These are phyloP conservation scores for Paracyclopina nana DNA, from an alignment of 1,140 invertebrate genomes.

Conservation along the genomic window DNA sequence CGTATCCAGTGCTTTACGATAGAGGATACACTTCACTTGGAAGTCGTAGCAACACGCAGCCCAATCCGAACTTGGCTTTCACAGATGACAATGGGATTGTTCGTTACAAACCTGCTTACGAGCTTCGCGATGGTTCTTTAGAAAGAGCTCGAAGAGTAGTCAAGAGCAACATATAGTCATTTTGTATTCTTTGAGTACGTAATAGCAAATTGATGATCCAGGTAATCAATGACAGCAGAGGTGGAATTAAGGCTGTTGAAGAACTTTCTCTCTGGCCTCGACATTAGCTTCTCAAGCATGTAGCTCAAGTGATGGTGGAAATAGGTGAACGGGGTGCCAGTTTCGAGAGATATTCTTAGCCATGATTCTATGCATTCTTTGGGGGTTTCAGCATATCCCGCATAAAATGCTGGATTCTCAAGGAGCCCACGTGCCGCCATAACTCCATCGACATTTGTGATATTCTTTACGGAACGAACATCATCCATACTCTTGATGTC, in stretches of 20 bases:
- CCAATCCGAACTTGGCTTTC: not conserved
- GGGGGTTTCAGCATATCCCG: constrained; percentile 44
- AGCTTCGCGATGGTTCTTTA: constrained; percentile 17
- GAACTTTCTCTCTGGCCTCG: constrained; percentile 41
- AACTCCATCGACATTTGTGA: constrained; percentile 52
- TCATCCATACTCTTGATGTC: constrained; percentile 51
- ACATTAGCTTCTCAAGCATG: constrained; percentile 64
- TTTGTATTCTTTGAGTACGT: not conserved
- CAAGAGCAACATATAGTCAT: not conserved
- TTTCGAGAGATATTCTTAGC: constrained; percentile 46
- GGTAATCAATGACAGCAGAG: constrained; percentile 45
- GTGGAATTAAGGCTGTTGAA: constrained; percentile 57
- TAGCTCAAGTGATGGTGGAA: constrained; percentile 86
- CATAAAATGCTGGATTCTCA: constrained; percentile 72
- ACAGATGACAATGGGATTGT: not conserved
- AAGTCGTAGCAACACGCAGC: constrained; percentile 11
- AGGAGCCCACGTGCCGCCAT: constrained; percentile 79
- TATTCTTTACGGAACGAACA: constrained; percentile 39
- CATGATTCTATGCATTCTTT: constrained; percentile 59
- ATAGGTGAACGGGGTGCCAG: constrained; percentile 45
- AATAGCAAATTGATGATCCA: constrained; percentile 31
- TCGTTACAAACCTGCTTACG: constrained; percentile 20
- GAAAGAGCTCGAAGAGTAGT: constrained; percentile 20
- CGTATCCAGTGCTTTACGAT: constrained; percentile 76
- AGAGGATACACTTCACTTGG: constrained; percentile 28